Evolutionary conservation across 2,797 vertebrate genomes (phyloP).

Genomic region (Hypotaenidia okinawae): DNA sequence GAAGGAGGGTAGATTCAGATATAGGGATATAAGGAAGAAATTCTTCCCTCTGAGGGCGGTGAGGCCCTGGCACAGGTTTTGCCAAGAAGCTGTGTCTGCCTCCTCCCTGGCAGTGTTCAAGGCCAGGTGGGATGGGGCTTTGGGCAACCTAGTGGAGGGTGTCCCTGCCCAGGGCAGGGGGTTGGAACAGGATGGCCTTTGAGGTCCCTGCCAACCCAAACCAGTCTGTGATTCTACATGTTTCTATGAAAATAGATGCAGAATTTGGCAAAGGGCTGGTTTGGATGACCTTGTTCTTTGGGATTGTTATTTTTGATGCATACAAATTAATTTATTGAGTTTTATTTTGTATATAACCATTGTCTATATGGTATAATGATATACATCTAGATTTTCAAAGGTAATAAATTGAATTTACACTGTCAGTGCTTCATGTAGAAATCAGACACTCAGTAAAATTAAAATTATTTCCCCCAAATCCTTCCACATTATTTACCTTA

Average conservation of each 20-base stretch:
- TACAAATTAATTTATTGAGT: neutral
- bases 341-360: neutral
- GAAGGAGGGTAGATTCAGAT: too few relatives aligned
- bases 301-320: neutral
- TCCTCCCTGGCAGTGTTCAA: too few relatives aligned
- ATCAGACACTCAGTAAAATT: neutral
- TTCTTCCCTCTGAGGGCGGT: too few relatives aligned
- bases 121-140: too few relatives aligned
- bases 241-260: neutral
- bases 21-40: too few relatives aligned
- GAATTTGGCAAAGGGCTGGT: neutral
- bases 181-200: too few relatives aligned
- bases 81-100: too few relatives aligned
- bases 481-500: neutral
- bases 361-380: neutral
- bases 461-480: neutral
- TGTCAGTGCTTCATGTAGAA: neutral
- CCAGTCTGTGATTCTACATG: too few relatives aligned
- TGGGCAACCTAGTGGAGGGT: too few relatives aligned
- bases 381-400: neutral
- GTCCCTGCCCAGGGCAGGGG: too few relatives aligned
- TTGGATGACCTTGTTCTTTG: neutral
- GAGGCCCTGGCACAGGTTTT: too few relatives aligned
- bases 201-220: too few relatives aligned
- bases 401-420: neutral